A percentile compares a stretch with the other conserved stretches of the same genome.
phyloP scores from a whole-genome alignment of 2,888 invertebrate genomes.

The Unio delphinus region DNA sequence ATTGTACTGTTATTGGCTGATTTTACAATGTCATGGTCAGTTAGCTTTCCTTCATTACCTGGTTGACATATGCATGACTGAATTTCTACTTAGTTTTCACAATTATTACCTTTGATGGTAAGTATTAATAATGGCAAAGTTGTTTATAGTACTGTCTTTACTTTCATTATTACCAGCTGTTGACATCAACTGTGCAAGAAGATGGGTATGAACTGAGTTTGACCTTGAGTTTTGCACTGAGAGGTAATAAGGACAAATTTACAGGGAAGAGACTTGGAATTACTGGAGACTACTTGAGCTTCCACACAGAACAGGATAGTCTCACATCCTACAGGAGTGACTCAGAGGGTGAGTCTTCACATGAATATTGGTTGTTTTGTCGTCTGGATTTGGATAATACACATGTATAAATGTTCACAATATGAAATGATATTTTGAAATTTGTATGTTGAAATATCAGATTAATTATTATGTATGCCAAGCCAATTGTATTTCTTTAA shows the following conservation, averaged over 20 bases:
- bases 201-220: slow-evolving; percentile 70
- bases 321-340: slow-evolving; percentile 46
- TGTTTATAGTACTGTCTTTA: not conserved
- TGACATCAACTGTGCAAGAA: slow-evolving; percentile 67
- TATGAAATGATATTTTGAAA: no score
- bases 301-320: slow-evolving; percentile 51
- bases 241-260: slow-evolving; percentile 64
- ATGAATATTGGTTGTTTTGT: not conserved
- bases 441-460: no score
- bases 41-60: no score
- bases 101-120: not conserved
- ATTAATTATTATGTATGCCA: no score
- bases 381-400: not conserved
- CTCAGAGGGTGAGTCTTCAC: slow-evolving; percentile 48
- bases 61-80: no score
- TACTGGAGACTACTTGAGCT: slow-evolving; percentile 57
- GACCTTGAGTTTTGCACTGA: slow-evolving; percentile 68
- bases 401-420: no score
- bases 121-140: not conserved
- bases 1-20: no score
- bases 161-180: slow-evolving; percentile 48
- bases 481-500: no score
- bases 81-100: not conserved
- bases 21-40: no score
- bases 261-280: slow-evolving; percentile 56